Percentiles rank a stretch among this genome's conserved stretches.
Evolutionary conservation across 2,888 invertebrate species (phyloP).

Genomic region (Chymomyza amoena): DNA sequence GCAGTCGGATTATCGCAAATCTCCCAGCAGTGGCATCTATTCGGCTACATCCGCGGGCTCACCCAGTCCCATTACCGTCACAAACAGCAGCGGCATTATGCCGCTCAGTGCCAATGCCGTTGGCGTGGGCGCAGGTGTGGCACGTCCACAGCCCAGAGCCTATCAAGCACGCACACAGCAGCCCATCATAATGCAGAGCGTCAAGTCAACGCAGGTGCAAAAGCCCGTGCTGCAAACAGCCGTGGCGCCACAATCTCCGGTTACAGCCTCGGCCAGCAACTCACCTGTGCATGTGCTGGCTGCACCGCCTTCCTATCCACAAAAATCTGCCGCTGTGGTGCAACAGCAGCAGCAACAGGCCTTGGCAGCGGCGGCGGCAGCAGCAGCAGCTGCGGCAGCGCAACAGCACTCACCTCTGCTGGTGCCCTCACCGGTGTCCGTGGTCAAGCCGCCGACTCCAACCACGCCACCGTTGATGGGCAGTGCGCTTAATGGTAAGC

Average conservation of each 20-base stretch:
- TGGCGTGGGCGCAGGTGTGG: constrained; percentile 68
- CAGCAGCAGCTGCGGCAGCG: constrained; percentile 76
- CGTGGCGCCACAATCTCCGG: constrained; percentile 92
- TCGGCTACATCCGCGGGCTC: constrained; percentile 91
- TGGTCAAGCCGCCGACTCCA: constrained; percentile 81
- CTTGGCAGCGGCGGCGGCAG: constrained; percentile 78
- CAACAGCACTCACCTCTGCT: constrained; percentile 80
- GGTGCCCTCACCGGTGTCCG: constrained; percentile 62
- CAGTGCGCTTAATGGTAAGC: constrained; percentile 79
- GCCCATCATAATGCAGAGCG: constrained; percentile 97
- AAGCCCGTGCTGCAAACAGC: constrained; percentile 97
- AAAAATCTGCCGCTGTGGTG: constrained; percentile 80
- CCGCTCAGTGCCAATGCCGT: constrained; percentile 80
- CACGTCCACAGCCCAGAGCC: constrained; percentile 90
- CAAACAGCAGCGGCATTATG: constrained; percentile 80
- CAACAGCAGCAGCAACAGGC: constrained; percentile 78
- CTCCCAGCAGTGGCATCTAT: constrained; percentile 92
- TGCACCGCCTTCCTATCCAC: constrained; percentile 91
- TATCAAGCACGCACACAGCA: constrained; percentile 92
- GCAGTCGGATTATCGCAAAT: constrained; percentile 88
- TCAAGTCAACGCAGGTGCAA: constrained; percentile 96
- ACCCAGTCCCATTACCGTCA: constrained; percentile 89
- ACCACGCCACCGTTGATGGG: constrained; percentile 81
- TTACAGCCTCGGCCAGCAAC: constrained; percentile 80
- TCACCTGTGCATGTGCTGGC: constrained; percentile 78